Conservation (phyloP, 2,113 vertebrate species). For the Dromiciops gliroides region DNA sequence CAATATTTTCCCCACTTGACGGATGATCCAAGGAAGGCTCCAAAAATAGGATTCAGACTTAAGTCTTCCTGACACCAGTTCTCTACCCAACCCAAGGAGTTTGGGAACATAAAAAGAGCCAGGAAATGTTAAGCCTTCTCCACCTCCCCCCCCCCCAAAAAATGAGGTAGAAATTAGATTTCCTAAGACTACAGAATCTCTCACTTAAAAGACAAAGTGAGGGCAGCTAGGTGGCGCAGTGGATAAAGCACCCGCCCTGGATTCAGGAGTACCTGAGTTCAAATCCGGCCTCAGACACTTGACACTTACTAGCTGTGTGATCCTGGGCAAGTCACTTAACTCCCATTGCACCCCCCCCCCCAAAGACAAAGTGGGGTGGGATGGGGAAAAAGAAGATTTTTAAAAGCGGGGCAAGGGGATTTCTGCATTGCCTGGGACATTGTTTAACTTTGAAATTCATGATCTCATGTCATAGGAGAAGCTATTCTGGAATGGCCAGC, state of each 20-base stretch:
- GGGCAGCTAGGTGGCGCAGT: too few species aligned
- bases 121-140: neutral
- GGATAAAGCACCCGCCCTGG: too few species aligned
- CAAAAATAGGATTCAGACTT: neutral
- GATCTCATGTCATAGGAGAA: neutral
- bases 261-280: too few species aligned
- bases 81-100: neutral
- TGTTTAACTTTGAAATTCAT: neutral
- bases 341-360: too few species aligned
- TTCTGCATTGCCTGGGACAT: neutral
- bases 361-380: neutral
- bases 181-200: slow-evolving; percentile 32
- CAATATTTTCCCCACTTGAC: neutral
- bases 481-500: neutral
- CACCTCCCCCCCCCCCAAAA: neutral
- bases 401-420: neutral
- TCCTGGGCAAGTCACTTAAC: too few species aligned
- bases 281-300: too few species aligned
- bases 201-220: neutral
- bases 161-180: slow-evolving; percentile 5
- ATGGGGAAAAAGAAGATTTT: neutral
- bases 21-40: neutral
- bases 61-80: neutral
- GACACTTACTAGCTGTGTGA: too few species aligned
- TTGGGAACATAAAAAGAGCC: slow-evolving; percentile 5